Evolutionary conservation across 1,140 invertebrate genomes (phyloP).

Genomic region (Ditylenchus dipsaci): DNA sequence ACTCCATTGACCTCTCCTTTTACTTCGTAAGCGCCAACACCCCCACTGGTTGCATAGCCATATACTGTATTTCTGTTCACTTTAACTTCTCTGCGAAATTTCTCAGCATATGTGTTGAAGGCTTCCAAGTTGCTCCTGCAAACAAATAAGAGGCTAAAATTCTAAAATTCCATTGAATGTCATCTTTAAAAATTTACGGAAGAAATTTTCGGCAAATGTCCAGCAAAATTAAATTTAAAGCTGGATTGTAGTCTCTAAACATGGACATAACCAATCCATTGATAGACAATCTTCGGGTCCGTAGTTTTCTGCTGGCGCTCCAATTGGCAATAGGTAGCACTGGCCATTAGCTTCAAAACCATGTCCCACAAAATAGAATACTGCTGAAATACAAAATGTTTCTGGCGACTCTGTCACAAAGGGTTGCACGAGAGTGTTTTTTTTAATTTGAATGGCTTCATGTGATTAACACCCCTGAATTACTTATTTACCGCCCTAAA

Average conservation of each 20-base stretch:
- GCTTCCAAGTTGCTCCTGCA: slow-evolving; percentile 46
- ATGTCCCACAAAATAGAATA: slow-evolving; percentile 63
- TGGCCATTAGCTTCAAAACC: slow-evolving; percentile 61
- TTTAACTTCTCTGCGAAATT: slow-evolving; percentile 42
- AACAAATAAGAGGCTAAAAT: slow-evolving; percentile 15
- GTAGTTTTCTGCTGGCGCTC: slow-evolving; percentile 59
- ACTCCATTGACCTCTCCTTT: slow-evolving; percentile 55
- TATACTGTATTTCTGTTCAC: slow-evolving; percentile 57
- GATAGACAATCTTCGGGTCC: slow-evolving; percentile 52
- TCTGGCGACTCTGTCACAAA: background rate
- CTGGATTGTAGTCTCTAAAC: slow-evolving; percentile 57
- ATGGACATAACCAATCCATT: slow-evolving; percentile 59
- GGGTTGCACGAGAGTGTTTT: background rate
- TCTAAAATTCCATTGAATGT: slow-evolving; percentile 11
- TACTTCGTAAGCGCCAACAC: slow-evolving; percentile 57
- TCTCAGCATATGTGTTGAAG: slow-evolving; percentile 51
- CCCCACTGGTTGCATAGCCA: slow-evolving; percentile 50
- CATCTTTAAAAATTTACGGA: slow-evolving; percentile 34
- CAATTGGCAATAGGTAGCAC: slow-evolving; percentile 61
- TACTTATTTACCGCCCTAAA: too few species aligned
- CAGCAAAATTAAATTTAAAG: slow-evolving; percentile 60
- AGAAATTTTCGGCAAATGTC: slow-evolving; percentile 60
- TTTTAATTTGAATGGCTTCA: background rate
- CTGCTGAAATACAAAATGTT: slow-evolving; percentile 43
- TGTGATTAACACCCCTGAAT: too few species aligned